Evolutionary conservation across 1,140 invertebrate species (phyloP).

Genomic region (Linepithema humile): DNA sequence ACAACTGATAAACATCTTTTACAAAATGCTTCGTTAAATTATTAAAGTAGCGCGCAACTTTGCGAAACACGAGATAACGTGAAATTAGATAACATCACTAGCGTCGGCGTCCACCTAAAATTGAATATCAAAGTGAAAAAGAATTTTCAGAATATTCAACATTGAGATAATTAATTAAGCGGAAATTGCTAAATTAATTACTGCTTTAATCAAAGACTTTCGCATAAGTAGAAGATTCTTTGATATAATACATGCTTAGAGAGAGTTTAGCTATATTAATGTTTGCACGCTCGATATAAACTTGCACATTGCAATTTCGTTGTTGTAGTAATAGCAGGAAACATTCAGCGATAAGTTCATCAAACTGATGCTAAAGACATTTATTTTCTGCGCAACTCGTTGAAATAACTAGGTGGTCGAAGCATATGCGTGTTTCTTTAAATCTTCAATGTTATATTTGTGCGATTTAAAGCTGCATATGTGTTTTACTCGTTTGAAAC

Average conservation of each 20-base stretch:
- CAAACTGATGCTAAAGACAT: conserved; percentile 13
- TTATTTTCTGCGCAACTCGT: neutral
- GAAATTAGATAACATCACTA: neutral
- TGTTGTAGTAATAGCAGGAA: conserved; percentile 24
- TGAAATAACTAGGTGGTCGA: neutral
- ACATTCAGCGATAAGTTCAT: conserved; percentile 17
- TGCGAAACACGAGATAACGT: neutral
- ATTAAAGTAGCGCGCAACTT: neutral
- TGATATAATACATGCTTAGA: neutral
- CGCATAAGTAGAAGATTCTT: neutral
- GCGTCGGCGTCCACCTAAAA: neutral
- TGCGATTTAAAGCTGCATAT: neutral
- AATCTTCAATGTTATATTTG: conserved; percentile 1
- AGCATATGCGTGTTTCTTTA: conserved; percentile 23
- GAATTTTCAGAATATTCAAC: neutral
- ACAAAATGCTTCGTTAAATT: neutral
- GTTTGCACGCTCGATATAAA: neutral
- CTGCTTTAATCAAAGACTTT: neutral
- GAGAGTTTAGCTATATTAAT: neutral
- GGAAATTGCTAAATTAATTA: neutral
- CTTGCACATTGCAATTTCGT: conserved; percentile 4
- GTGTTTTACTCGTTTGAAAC: conserved; percentile 39
- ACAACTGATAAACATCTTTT: neutral
- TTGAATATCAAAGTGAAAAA: conserved; percentile 1
- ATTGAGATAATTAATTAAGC: neutral